These are phyloP conservation scores for Synchiropus splendidus DNA, from an alignment of 2,113 vertebrate species.

Conservation along the genomic window DNA sequence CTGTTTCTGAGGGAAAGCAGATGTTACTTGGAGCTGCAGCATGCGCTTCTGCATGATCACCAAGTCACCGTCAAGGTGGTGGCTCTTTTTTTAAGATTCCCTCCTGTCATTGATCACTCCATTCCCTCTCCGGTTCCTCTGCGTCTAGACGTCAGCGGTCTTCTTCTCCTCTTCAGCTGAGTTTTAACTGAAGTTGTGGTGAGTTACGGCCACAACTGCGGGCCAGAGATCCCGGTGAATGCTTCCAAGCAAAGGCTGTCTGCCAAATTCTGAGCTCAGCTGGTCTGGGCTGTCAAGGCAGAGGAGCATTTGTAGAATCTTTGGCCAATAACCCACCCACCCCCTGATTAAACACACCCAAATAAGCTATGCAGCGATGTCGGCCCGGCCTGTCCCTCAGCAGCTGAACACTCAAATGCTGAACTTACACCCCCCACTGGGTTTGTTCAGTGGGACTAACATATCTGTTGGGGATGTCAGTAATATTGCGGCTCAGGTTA, in stretches of 20 bases:
- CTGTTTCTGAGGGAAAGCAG: constrained; percentile 6
- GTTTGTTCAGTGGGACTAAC: constrained; percentile 29
- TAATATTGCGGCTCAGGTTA: too few species aligned
- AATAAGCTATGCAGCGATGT: constrained; percentile 53
- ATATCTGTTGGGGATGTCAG: too few species aligned
- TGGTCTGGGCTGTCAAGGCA: constrained; percentile 34
- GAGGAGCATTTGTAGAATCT: constrained; percentile 19
- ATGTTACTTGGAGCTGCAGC: constrained; percentile 5
- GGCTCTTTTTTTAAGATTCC: constrained; percentile 1
- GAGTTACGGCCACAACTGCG: constrained; percentile 28
- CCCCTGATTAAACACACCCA: constrained; percentile 47
- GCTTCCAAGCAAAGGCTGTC: constrained; percentile 13
- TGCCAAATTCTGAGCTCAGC: constrained; percentile 53
- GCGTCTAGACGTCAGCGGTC: constrained; percentile 6
- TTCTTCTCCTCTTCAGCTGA: constrained; percentile 4
- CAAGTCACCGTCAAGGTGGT: neutral
- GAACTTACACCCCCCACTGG: constrained; percentile 11
- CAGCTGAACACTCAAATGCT: constrained; percentile 40
- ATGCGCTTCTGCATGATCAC: constrained; percentile 3
- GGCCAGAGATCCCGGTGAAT: constrained; percentile 6
- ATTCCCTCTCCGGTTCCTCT: constrained; percentile 1
- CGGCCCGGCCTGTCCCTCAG: constrained; percentile 13
- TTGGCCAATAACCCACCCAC: constrained; percentile 17
- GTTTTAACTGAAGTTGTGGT: constrained; percentile 8
- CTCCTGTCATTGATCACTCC: neutral